Percentiles rank a stretch among this genome's conserved stretches.
These are phyloP conservation scores for Hesperia comma DNA, from an alignment of 2,888 invertebrate species.

Conservation along the genomic window DNA sequence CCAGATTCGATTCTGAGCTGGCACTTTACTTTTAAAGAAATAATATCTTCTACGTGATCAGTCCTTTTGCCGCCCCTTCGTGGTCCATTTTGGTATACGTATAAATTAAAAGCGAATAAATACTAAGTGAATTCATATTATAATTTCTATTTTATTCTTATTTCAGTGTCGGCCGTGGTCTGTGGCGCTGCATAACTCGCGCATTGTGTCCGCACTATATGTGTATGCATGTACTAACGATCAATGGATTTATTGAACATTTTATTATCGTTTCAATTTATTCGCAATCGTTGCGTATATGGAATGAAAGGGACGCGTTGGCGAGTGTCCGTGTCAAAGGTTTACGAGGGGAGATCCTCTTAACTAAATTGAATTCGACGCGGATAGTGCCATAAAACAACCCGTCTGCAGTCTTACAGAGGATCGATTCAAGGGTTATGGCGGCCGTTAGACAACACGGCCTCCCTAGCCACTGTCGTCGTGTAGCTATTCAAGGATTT, in stretches of 20 bases:
- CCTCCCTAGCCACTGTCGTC: no score
- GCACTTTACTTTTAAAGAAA: no score
- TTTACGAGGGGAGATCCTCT: constrained; percentile 67
- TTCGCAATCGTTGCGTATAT: constrained; percentile 22
- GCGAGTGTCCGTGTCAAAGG: constrained; percentile 66
- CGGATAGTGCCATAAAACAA: constrained; percentile 74
- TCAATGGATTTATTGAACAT: constrained; percentile 19
- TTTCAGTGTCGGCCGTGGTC: no score
- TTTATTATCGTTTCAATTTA: constrained; percentile 30
- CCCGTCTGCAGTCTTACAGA: constrained; percentile 62
- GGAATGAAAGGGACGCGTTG: constrained; percentile 19
- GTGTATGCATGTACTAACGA: constrained; percentile 3
- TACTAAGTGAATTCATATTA: neutral
- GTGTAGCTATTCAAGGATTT: neutral
- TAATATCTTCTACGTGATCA: no score
- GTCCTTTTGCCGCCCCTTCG: no score
- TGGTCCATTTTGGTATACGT: no score
- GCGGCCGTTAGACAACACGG: neutral
- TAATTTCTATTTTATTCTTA: neutral
- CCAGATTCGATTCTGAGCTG: no score
- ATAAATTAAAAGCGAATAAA: no score
- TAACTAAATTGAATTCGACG: constrained; percentile 79
- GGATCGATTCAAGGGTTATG: constrained; percentile 58
- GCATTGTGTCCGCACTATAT: neutral
- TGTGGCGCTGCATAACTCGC: neutral